Evolutionary conservation across 2,113 vertebrate genomes (phyloP).

Genomic region (Neolamprologus hecqui): DNA sequence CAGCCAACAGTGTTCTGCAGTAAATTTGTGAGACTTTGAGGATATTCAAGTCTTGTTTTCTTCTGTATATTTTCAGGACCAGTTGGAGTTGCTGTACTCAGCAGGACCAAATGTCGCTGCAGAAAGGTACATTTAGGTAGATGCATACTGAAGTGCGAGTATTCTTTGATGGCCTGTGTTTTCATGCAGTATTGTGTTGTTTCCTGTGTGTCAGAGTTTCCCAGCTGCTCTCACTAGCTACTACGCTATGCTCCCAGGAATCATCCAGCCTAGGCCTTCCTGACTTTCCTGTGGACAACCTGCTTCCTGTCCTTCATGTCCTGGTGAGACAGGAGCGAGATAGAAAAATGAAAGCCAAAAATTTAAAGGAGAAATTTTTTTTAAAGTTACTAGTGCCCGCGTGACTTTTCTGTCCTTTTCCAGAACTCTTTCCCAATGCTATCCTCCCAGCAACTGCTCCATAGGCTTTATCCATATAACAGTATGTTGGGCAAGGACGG

Average conservation of each 20-base stretch:
- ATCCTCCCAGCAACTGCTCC: constrained; percentile 77
- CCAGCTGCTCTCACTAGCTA: constrained; percentile 89
- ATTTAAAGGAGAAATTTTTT: fast-evolving
- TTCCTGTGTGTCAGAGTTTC: constrained; percentile 75
- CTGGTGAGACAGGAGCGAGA: constrained; percentile 71
- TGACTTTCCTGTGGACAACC: constrained; percentile 92
- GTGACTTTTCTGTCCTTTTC: not conserved
- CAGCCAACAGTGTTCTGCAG: not conserved
- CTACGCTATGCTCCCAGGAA: constrained; percentile 92
- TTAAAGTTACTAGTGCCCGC: not conserved
- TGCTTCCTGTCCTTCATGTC: constrained; percentile 79
- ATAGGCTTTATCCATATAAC: constrained; percentile 85
- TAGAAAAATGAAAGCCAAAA: not conserved
- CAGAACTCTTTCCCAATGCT: constrained; percentile 87
- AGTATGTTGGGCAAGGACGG: constrained; percentile 87
- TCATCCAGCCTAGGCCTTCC: constrained; percentile 85
- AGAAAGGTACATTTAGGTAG: constrained; percentile 76
- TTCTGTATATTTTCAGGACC: constrained; percentile 77
- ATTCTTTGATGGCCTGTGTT: not conserved
- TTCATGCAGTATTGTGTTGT: not conserved
- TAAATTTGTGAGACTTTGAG: not conserved
- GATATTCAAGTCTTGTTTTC: not conserved
- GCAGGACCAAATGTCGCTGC: constrained; percentile 80
- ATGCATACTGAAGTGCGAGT: not conserved
- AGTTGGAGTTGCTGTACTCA: constrained; percentile 84